Evolutionary conservation across 2,888 invertebrate species (phyloP).

Genomic region (Drosophila algonquin): DNA sequence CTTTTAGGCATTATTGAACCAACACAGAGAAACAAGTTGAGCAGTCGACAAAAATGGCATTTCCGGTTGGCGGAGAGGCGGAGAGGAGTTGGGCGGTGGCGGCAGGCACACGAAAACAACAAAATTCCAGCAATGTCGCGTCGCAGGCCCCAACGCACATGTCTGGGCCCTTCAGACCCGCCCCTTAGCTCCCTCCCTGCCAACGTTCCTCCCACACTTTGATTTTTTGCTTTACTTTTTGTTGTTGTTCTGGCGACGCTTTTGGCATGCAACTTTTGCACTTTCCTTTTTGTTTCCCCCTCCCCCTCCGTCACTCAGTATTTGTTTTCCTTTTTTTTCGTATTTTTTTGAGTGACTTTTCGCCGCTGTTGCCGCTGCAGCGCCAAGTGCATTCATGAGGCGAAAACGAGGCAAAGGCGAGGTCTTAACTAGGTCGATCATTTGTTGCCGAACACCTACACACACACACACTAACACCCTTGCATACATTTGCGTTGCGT

Average conservation of each 20-base stretch:
- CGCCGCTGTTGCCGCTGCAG: conserved; percentile 47
- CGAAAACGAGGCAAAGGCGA: conserved; percentile 50
- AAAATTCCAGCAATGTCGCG: conserved; percentile 67
- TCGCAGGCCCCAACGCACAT: conserved; percentile 41
- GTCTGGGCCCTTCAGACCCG: background rate
- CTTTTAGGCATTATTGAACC: conserved; percentile 49
- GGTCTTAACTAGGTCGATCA: conserved; percentile 64
- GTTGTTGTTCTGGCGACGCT: conserved; percentile 45
- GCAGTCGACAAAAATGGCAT: conserved; percentile 61
- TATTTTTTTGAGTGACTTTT: conserved; percentile 32
- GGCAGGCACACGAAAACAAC: too few species aligned
- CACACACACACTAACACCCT: background rate
- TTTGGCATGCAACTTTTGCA: conserved; percentile 60
- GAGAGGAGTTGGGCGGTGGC: conserved; percentile 30
- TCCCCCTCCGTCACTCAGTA: background rate
- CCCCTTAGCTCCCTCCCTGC: background rate
- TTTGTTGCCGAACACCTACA: conserved; percentile 44
- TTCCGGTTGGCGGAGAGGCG: conserved; percentile 53
- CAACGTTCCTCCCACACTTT: conserved; percentile 8
- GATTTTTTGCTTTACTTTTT: conserved; percentile 25
- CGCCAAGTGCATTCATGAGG: conserved; percentile 33
- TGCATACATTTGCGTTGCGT: conserved; percentile 32
- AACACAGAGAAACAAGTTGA: conserved; percentile 37
- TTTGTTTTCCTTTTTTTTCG: conserved; percentile 9
- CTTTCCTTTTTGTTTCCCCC: conserved; percentile 45